A percentile compares a stretch with the other conserved stretches of the same genome.
Conservation (phyloP, 2,797 vertebrate genomes). For the Margarornis squamiger region DNA sequence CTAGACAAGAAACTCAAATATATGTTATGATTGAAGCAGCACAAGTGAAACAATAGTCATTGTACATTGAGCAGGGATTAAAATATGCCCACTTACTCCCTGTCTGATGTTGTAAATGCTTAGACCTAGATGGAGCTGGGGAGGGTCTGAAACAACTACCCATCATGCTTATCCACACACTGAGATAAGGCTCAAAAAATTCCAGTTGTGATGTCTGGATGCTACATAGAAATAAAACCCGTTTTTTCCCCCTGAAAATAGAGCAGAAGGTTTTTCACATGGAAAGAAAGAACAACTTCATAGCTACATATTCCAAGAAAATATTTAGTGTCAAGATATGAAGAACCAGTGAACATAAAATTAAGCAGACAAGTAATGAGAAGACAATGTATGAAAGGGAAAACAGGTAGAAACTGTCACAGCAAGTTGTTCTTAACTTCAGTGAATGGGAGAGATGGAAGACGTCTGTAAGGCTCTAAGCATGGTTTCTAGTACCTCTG, state of each 20-base stretch:
- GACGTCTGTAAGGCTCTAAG: not conserved
- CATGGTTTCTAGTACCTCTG: not conserved
- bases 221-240: not conserved
- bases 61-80: not conserved
- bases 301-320: not conserved
- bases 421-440: not conserved
- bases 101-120: not conserved
- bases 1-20: not conserved
- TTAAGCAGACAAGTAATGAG: not conserved
- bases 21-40: not conserved
- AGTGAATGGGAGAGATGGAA: not conserved
- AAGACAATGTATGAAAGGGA: not conserved
- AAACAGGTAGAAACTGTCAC: not conserved
- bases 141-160: not conserved
- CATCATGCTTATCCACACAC: not conserved
- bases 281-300: not conserved
- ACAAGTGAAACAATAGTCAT: not conserved
- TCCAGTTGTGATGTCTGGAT: not conserved
- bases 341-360: not conserved
- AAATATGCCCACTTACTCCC: not conserved
- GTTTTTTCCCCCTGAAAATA: not conserved
- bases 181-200: not conserved
- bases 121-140: not conserved
- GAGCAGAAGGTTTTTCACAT: not conserved
- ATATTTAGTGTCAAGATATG: not conserved